Conservation (phyloP, 1,140 invertebrate species). For the Drosophila subobscura region DNA sequence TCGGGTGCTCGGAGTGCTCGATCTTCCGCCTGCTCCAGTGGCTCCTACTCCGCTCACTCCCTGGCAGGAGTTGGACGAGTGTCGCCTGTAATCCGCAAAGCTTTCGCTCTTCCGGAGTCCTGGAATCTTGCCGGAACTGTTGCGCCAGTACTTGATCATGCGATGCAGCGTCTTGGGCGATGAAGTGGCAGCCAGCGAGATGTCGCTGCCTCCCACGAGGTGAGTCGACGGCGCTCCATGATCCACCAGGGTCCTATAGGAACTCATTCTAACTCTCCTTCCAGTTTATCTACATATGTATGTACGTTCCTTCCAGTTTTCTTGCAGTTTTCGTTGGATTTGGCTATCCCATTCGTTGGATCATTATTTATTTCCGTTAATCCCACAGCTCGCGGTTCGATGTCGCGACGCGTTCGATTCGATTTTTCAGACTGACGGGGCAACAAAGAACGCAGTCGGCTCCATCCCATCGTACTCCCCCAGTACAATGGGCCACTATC, state of each 20-base stretch:
- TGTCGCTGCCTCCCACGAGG: slow-evolving; percentile 16
- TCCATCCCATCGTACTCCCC: slow-evolving; percentile 1
- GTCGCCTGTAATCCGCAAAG: slow-evolving; percentile 70
- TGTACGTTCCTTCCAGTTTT: neutral
- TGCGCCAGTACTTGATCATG: slow-evolving; percentile 79
- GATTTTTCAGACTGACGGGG: slow-evolving; percentile 43
- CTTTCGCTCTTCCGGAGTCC: slow-evolving; percentile 72
- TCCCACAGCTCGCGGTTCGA: slow-evolving; percentile 1
- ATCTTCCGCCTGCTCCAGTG: slow-evolving; percentile 16
- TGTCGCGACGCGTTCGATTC: slow-evolving; percentile 29
- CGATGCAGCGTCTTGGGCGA: slow-evolving; percentile 65
- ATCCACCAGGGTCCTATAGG: slow-evolving; percentile 63
- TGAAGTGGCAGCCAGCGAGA: slow-evolving; percentile 15
- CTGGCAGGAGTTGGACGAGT: slow-evolving; percentile 32
- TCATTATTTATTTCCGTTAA: neutral
- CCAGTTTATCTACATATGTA: neutral
- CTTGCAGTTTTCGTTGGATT: neutral
- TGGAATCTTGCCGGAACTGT: slow-evolving; percentile 66
- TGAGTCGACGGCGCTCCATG: slow-evolving; percentile 10
- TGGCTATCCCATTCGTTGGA: neutral
- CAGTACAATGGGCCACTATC: slow-evolving; percentile 35
- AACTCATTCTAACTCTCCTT: slow-evolving; percentile 41
- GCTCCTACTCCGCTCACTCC: neutral
- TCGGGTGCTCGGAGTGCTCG: slow-evolving; percentile 45
- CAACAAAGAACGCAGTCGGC: slow-evolving; percentile 27